Conservation (phyloP, 2,888 invertebrate species). For the Fragum fragum region DNA sequence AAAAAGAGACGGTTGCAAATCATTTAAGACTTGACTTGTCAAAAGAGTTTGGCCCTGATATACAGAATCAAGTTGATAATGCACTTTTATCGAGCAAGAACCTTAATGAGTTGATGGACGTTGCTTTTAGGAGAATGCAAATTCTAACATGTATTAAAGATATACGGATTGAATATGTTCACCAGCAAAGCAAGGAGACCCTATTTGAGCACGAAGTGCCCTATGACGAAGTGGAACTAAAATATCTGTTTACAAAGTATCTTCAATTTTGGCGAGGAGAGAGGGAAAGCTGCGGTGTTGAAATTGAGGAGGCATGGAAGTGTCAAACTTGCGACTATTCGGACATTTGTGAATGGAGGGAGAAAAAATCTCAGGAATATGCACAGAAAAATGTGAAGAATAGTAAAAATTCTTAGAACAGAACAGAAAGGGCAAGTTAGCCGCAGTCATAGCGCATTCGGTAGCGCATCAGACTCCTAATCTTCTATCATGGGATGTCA, state of each 20-base stretch:
- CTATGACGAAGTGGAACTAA: conserved; percentile 74
- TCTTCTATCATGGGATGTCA: no score
- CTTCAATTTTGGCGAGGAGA: conserved; percentile 80
- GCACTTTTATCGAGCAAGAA: conserved; percentile 56
- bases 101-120: conserved; percentile 69
- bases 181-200: conserved; percentile 76
- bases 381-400: conserved; percentile 57
- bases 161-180: conserved; percentile 80
- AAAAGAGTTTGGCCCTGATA: conserved; percentile 71
- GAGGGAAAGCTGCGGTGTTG: conserved; percentile 80
- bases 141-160: conserved; percentile 77
- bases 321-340: conserved; percentile 83
- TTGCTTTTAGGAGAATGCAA: conserved; percentile 72
- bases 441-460: no score
- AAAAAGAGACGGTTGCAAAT: conserved; percentile 71
- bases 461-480: no score
- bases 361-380: conserved; percentile 74
- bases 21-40: conserved; percentile 75
- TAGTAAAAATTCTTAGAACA: neutral
- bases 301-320: conserved; percentile 86
- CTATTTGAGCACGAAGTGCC: conserved; percentile 69
- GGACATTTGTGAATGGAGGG: conserved; percentile 83
- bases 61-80: conserved; percentile 65
- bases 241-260: conserved; percentile 61
- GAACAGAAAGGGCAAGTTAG: no score